These are phyloP conservation scores for Orthochromis indermauri DNA, from an alignment of 2,113 vertebrate genomes.

Conservation along the genomic window DNA sequence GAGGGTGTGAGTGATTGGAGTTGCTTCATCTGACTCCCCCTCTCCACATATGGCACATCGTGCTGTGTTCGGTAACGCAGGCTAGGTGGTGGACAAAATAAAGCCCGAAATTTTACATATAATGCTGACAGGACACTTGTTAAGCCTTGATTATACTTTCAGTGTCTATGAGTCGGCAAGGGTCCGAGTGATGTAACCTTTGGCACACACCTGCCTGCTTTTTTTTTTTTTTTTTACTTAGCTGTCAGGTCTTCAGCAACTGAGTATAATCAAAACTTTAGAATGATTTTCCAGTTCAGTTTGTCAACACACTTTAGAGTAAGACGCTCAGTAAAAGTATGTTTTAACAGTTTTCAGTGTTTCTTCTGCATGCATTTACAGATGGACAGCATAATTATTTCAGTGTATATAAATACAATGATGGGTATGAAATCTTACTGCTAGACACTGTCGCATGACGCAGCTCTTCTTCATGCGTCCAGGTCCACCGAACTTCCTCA, in stretches of 20 bases:
- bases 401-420: background rate
- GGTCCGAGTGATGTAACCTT: background rate
- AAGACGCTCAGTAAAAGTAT: background rate
- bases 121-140: background rate
- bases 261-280: background rate
- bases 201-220: background rate
- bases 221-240: background rate
- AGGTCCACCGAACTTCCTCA: slow-evolving; percentile 92
- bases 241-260: background rate
- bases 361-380: background rate
- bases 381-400: background rate
- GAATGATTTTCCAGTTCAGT: background rate
- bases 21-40: slow-evolving; percentile 80
- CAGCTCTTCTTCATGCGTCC: slow-evolving; percentile 94
- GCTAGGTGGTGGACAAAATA: slow-evolving; percentile 60
- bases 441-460: slow-evolving; percentile 84
- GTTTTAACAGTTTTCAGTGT: background rate
- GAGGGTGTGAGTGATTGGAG: slow-evolving; percentile 83
- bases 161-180: background rate
- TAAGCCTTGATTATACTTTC: background rate
- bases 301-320: background rate
- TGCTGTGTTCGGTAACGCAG: slow-evolving; percentile 89
- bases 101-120: background rate
- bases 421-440: slow-evolving; percentile 70
- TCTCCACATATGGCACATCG: slow-evolving; percentile 89